Evolutionary conservation across 1,140 invertebrate species (phyloP), one percentile per base, ranked within the genome.

Genomic region (Littorina saxatilis): DNA sequence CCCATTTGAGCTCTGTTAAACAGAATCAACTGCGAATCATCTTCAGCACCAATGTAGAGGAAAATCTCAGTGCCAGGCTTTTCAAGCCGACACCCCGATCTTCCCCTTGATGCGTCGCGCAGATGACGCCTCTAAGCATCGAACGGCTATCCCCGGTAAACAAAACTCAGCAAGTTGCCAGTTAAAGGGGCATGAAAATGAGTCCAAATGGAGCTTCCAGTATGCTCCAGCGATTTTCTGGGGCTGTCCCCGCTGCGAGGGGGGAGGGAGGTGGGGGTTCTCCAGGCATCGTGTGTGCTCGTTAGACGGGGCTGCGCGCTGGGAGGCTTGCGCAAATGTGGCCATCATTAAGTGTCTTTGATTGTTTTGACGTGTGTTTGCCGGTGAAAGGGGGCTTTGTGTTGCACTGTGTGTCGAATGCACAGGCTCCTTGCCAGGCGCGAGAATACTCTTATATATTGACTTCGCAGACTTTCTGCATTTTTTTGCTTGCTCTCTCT

Each of bases 351-450:
- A 29, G 27, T 27, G 61, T 11, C 4, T 11, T 27, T 63, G 61
- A 63, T 63, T 27, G 27, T 29, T 63, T 63, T 63, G 61, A 63
- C 61, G 61, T 63, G 61, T 63, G 61, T 63, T 63, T 58, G 55
- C 3, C 4, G 17, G 27, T 27, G 29, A 27, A 32, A 32, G 32
- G 29, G n/a, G 61, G 29, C 61, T 63, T 63, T 63, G 61, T 63
- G 61, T 32, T 63, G 61, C 32, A 13, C n/a, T 32, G 61, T n/a
- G n/a, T 32, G 61, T 63, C 61, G n/a, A 32, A n/a, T 11, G 23
- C 27, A 63, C 5, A 29, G n/a, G 4, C 13, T 4, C 66, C 39
- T n/a, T 32, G 61, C 9, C 27, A 27, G 61, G 61, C 43, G 17
- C 43, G 43, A 17, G 17, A 47, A 47, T 5, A 47, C 7, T 9